Evolutionary conservation across 2,888 invertebrate species (phyloP).

Genomic region (Brachypterus glaber): DNA sequence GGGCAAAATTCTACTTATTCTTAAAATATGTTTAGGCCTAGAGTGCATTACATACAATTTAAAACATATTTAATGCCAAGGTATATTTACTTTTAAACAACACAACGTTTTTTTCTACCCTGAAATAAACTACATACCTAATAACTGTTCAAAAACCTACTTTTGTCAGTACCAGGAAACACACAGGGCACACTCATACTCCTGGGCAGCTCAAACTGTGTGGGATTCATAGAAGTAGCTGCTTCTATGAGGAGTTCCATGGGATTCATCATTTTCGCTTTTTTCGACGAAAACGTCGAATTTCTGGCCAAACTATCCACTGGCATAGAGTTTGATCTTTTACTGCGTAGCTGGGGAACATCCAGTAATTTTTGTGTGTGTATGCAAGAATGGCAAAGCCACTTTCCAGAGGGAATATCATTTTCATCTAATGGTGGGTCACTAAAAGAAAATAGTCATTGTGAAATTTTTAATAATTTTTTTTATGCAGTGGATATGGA

Average conservation of each 20-base stretch:
- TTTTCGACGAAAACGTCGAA: slow-evolving; percentile 30
- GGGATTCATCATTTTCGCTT: slow-evolving; percentile 47
- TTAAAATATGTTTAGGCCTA: too few relatives aligned
- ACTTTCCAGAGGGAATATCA: slow-evolving; percentile 83
- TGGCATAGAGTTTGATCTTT: slow-evolving; percentile 32
- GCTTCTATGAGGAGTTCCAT: slow-evolving; percentile 73
- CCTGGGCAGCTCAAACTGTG: slow-evolving; percentile 78
- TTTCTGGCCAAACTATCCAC: slow-evolving; percentile 13
- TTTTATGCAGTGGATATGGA: too few relatives aligned
- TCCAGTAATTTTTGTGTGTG: slow-evolving; percentile 39
- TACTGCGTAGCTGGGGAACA: slow-evolving; percentile 28
- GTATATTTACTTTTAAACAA: too few relatives aligned
- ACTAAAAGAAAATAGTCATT: slow-evolving; percentile 41
- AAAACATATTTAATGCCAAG: too few relatives aligned
- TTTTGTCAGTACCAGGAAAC: slow-evolving; percentile 77
- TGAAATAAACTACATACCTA: too few relatives aligned
- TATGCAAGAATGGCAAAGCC: slow-evolving; percentile 81
- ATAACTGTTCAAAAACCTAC: too few relatives aligned
- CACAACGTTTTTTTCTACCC: too few relatives aligned
- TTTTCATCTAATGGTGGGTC: slow-evolving; percentile 86
- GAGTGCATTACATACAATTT: too few relatives aligned
- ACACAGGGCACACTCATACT: slow-evolving; percentile 67
- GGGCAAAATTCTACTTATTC: too few relatives aligned
- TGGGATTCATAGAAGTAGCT: slow-evolving; percentile 77
- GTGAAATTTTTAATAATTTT: too few relatives aligned